phyloP scores from a whole-genome alignment of 2,797 vertebrate species.

The Manis javanica region DNA sequence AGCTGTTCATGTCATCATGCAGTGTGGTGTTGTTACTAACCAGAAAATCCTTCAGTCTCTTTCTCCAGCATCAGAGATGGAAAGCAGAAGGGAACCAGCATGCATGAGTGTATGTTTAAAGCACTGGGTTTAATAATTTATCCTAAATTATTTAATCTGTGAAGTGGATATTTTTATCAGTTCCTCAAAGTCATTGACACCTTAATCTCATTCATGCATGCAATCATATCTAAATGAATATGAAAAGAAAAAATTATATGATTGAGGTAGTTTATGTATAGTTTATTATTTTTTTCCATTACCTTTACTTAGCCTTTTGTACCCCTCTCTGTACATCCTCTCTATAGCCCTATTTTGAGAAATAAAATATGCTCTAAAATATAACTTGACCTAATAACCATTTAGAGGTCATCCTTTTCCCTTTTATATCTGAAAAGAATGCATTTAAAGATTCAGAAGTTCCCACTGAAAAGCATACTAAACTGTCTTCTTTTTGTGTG shows the following conservation, averaged over 20 bases:
- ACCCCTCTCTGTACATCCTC: background rate
- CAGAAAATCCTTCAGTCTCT: background rate
- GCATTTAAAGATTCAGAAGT: background rate
- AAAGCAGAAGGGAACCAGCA: background rate
- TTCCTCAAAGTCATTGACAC: background rate
- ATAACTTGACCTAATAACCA: background rate
- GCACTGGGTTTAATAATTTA: background rate
- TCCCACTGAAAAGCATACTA: background rate
- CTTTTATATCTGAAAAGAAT: background rate
- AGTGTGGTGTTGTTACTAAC: background rate
- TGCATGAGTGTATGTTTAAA: background rate
- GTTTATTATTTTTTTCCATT: background rate
- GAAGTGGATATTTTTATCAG: background rate
- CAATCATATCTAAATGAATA: background rate
- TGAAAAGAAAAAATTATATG: background rate
- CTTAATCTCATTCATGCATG: background rate
- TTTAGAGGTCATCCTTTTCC: background rate
- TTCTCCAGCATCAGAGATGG: background rate
- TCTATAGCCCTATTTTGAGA: background rate
- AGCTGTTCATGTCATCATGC: background rate
- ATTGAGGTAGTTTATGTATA: background rate
- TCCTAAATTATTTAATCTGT: background rate
- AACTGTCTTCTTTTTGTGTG: background rate
- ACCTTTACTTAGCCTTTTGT: background rate
- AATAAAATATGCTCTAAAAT: constrained; percentile 35